phyloP scores from a whole-genome alignment of 2,797 vertebrate species.

The Chiroxiphia lanceolata region DNA sequence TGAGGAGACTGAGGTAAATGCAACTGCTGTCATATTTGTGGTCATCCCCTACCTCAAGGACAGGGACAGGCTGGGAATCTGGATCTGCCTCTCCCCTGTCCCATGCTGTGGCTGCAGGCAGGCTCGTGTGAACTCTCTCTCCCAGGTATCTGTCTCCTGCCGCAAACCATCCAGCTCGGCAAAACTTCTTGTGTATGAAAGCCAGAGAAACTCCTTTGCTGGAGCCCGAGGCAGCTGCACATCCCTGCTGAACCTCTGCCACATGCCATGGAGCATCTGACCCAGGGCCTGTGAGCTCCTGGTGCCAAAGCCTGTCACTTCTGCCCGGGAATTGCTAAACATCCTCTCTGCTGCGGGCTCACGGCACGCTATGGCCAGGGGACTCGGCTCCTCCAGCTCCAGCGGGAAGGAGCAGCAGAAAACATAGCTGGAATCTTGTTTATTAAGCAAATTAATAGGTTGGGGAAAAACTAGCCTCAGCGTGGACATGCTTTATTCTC shows the following conservation, averaged over 20 bases:
- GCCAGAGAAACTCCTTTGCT: background rate
- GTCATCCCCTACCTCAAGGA: background rate
- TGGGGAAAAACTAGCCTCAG: background rate
- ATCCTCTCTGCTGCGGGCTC: background rate
- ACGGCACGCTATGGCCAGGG: background rate
- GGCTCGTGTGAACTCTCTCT: background rate
- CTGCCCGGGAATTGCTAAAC: background rate
- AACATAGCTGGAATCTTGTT: background rate
- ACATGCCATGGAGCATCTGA: background rate
- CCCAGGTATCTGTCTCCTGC: background rate
- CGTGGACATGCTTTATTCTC: background rate
- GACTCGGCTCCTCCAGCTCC: background rate
- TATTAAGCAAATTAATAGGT: slow-evolving; percentile 36
- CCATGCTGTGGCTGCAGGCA: background rate
- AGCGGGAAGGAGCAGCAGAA: background rate
- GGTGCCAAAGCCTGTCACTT: background rate
- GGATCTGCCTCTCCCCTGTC: background rate
- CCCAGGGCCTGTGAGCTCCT: background rate
- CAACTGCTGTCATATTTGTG: background rate
- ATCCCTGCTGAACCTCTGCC: slow-evolving; percentile 1
- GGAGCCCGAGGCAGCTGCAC: slow-evolving; percentile 12
- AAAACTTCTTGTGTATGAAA: background rate
- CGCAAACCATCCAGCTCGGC: background rate
- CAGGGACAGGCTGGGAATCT: background rate
- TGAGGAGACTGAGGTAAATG: background rate